Percentiles rank a stretch among this genome's conserved stretches.
phyloP scores from a whole-genome alignment of 1,140 invertebrate species.

The Cecropterus lyciades region DNA sequence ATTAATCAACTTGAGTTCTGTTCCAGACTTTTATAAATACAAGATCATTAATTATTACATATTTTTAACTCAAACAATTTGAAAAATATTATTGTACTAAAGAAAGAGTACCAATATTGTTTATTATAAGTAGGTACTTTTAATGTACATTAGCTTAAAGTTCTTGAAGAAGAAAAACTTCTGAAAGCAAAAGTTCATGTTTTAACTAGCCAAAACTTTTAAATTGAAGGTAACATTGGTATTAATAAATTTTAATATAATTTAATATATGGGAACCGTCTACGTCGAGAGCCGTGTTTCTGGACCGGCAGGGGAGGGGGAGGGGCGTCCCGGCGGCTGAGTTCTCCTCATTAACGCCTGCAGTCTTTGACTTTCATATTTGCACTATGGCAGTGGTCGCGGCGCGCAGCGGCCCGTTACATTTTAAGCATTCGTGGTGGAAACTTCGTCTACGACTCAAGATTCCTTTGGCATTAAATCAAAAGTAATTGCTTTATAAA shows the following conservation, averaged over 20 bases:
- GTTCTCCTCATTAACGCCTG: conserved; percentile 9
- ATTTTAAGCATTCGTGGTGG: conserved; percentile 19
- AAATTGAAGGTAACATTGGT: too few relatives aligned
- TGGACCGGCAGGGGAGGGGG: not conserved
- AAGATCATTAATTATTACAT: not conserved
- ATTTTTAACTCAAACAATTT: too few relatives aligned
- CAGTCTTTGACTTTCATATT: conserved; percentile 13
- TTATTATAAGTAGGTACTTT: too few relatives aligned
- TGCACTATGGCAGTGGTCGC: conserved; percentile 5
- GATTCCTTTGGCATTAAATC: conserved; percentile 11
- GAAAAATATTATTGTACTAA: too few relatives aligned
- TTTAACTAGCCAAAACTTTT: not conserved
- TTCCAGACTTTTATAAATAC: not conserved
- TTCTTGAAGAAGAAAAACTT: not conserved
- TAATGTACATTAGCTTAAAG: too few relatives aligned
- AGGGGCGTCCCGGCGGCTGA: not conserved
- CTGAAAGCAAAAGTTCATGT: not conserved
- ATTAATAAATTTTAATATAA: too few relatives aligned
- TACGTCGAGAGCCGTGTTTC: too few relatives aligned
- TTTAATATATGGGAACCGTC: too few relatives aligned
- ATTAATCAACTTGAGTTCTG: conserved; percentile 14
- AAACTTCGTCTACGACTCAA: conserved; percentile 9
- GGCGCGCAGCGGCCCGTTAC: not conserved
- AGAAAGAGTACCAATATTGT: too few relatives aligned
- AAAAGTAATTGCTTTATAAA: conserved; percentile 17